Percentiles rank a stretch among this genome's conserved stretches.
Evolutionary conservation across 1,140 invertebrate species (phyloP).

Genomic region (Drosophila lini): DNA sequence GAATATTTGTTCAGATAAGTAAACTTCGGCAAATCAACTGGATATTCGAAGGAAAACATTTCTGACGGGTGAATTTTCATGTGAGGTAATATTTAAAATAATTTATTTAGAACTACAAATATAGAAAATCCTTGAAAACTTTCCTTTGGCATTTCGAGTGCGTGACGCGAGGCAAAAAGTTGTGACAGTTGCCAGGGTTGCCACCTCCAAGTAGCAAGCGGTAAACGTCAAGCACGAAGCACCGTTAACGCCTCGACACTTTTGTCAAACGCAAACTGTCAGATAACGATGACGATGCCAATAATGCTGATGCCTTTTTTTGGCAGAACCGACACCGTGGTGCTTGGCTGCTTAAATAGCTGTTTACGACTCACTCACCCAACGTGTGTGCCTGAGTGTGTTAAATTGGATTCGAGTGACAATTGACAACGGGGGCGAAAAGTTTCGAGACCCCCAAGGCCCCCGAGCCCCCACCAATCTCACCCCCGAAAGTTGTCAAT

Average conservation of each 20-base stretch:
- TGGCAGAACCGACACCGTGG: constrained; percentile 9
- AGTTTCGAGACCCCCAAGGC: constrained; percentile 31
- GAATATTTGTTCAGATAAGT: constrained; percentile 15
- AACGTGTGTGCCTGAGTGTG: constrained; percentile 35
- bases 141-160: constrained; percentile 11
- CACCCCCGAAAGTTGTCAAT: constrained; percentile 62
- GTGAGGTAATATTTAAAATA: too few species aligned
- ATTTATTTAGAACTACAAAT: neutral
- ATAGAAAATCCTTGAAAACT: neutral
- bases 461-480: neutral
- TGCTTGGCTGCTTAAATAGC: constrained; percentile 54
- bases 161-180: constrained; percentile 53
- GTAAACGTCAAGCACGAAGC: constrained; percentile 12
- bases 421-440: constrained; percentile 70
- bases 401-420: constrained; percentile 80
- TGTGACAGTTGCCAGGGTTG: constrained; percentile 39
- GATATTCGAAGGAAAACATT: neutral
- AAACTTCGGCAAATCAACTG: constrained; percentile 7
- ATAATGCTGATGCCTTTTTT: constrained; percentile 62
- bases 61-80: neutral
- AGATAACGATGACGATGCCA: constrained; percentile 77
- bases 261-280: constrained; percentile 64
- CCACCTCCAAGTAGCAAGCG: constrained; percentile 15
- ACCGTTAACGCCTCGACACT: constrained; percentile 64
- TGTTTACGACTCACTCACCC: constrained; percentile 45